Conservation (phyloP, 2,797 vertebrate genomes). For the Sebastes taczanowskii region DNA sequence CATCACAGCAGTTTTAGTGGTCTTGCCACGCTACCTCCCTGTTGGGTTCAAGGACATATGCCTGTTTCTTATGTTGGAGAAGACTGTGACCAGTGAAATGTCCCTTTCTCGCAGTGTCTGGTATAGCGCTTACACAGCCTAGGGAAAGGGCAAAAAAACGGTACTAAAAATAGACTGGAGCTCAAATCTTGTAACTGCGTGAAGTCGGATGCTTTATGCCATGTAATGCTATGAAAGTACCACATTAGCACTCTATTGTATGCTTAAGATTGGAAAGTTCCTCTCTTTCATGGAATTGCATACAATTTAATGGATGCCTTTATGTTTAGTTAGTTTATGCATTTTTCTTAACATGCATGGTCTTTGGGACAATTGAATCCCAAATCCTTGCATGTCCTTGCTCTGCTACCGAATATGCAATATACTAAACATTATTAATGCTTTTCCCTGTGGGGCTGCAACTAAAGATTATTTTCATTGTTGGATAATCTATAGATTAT, state of each 20-base stretch:
- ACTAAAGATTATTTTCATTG: too few species aligned
- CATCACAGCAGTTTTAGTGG: conserved; percentile 40
- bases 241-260: neutral
- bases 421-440: neutral
- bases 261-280: neutral
- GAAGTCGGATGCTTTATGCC: neutral
- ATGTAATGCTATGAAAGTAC: conserved; percentile 16
- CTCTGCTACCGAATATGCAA: neutral
- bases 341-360: neutral
- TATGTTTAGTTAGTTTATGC: neutral
- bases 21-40: conserved; percentile 27
- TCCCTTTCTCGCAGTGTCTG: conserved; percentile 40
- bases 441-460: neutral
- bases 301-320: neutral
- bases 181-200: conserved; percentile 37
- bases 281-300: neutral
- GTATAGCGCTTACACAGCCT: conserved; percentile 18
- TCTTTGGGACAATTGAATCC: neutral
- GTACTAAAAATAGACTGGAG: conserved; percentile 34
- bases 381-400: neutral
- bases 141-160: conserved; percentile 24
- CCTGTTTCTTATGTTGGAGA: conserved; percentile 28
- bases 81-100: conserved; percentile 59
- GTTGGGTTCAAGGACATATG: conserved; percentile 52
- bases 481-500: too few species aligned